Evolutionary conservation across 1,140 invertebrate genomes (phyloP).

Genomic region (Drosophila nebulosa): DNA sequence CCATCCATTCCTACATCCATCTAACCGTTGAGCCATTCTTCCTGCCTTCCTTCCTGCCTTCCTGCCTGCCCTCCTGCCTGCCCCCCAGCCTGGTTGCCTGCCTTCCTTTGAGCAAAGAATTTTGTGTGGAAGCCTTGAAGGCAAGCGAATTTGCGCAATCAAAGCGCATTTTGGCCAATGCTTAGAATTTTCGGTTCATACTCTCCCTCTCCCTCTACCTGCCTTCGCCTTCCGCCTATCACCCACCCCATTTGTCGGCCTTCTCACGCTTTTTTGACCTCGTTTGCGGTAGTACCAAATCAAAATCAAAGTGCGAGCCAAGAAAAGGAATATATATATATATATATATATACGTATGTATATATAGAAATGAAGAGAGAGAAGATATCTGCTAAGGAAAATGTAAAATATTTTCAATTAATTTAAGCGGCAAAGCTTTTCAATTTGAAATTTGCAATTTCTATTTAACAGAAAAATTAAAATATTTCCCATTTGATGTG

Average conservation of each 20-base stretch:
- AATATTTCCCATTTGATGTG: conserved; percentile 56
- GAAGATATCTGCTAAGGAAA: conserved; percentile 22
- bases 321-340: background rate
- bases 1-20: background rate
- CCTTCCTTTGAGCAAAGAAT: background rate
- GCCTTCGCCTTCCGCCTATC: background rate
- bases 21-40: background rate
- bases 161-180: conserved; percentile 8
- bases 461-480: conserved; percentile 36
- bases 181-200: conserved; percentile 9
- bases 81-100: too few relatives aligned
- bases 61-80: background rate
- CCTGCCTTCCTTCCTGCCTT: background rate
- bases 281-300: conserved; percentile 42
- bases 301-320: conserved; percentile 39
- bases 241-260: background rate
- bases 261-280: background rate
- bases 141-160: background rate
- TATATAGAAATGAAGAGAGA: background rate
- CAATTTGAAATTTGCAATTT: conserved; percentile 53
- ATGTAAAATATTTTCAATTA: conserved; percentile 77
- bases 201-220: too few relatives aligned
- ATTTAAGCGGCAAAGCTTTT: conserved; percentile 57
- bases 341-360: background rate
- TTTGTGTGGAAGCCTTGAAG: conserved; percentile 5